A percentile compares a stretch with the other conserved stretches of the same genome.
These are phyloP conservation scores for Elmis aenea DNA, from an alignment of 2,888 invertebrate species.

Conservation along the genomic window DNA sequence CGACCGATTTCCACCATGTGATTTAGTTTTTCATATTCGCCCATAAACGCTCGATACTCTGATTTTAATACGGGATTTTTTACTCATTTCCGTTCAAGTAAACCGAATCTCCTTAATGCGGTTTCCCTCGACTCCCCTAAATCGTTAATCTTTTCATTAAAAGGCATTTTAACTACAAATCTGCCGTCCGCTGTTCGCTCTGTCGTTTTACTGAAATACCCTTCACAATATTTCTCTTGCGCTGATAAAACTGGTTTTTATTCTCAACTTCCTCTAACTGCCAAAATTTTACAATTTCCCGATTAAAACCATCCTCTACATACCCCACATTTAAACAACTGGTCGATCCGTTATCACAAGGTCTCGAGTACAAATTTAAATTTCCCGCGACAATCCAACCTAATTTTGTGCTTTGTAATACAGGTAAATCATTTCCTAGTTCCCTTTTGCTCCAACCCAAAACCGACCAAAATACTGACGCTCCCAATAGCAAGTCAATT, in stretches of 20 bases:
- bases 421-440: slow-evolving; percentile 6
- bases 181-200: slow-evolving; percentile 11
- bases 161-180: slow-evolving; percentile 21
- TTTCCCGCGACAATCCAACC: slow-evolving; percentile 23
- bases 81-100: slow-evolving; percentile 20
- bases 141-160: slow-evolving; percentile 10
- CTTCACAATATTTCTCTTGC: slow-evolving; percentile 19
- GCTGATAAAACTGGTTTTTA: slow-evolving; percentile 4
- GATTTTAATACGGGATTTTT: slow-evolving; percentile 12
- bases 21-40: slow-evolving; percentile 20
- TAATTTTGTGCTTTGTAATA: slow-evolving; percentile 19
- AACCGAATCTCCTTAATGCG: slow-evolving; percentile 16
- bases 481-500: slow-evolving; percentile 22
- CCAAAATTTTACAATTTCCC: slow-evolving; percentile 17
- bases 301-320: slow-evolving; percentile 5
- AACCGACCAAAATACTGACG: slow-evolving; percentile 17
- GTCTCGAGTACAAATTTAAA: not conserved
- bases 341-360: not conserved
- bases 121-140: slow-evolving; percentile 7
- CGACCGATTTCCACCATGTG: slow-evolving; percentile 20
- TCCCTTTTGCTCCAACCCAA: slow-evolving; percentile 9
- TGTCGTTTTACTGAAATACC: slow-evolving; percentile 17
- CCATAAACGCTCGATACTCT: slow-evolving; percentile 23
- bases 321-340: slow-evolving; percentile 4
- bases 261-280: slow-evolving; percentile 16